A percentile compares a stretch with the other conserved stretches of the same genome.
phyloP scores from a whole-genome alignment of 2,113 vertebrate species.

The Planiliza haematocheilus region DNA sequence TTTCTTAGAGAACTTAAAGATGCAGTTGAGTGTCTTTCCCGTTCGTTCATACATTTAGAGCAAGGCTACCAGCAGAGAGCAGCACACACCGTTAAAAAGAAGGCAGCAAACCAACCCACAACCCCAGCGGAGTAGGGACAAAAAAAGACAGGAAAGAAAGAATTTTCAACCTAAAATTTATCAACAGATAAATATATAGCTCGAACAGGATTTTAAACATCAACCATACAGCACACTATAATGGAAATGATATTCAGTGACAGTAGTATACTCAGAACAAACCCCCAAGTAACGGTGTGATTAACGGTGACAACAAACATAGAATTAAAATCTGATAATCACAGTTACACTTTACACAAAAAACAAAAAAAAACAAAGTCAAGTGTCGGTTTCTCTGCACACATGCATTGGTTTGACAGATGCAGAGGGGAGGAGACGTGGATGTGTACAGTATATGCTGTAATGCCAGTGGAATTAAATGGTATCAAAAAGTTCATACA shows the following conservation, averaged over 20 bases:
- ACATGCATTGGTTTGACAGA: constrained; percentile 49
- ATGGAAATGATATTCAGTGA: constrained; percentile 83
- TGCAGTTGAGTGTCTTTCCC: neutral
- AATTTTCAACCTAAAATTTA: constrained; percentile 80
- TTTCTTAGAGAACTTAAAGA: neutral
- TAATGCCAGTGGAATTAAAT: constrained; percentile 79
- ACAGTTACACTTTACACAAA: constrained; percentile 77
- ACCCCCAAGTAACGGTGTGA: constrained; percentile 72
- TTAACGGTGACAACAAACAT: constrained; percentile 71
- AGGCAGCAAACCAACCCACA: neutral
- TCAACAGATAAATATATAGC: constrained; percentile 85
- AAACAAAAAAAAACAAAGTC: constrained; percentile 70
- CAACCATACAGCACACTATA: constrained; percentile 81
- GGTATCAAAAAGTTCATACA: constrained; percentile 58
- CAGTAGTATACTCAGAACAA: constrained; percentile 85
- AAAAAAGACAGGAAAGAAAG: constrained; percentile 25
- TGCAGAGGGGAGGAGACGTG: constrained; percentile 68
- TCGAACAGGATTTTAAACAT: constrained; percentile 80
- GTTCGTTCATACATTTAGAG: neutral
- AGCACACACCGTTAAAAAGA: constrained; percentile 29
- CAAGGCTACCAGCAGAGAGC: constrained; percentile 73
- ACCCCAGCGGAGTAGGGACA: constrained; percentile 2
- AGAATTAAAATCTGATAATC: constrained; percentile 70
- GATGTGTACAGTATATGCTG: constrained; percentile 70
- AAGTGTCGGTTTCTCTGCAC: constrained; percentile 80